A percentile compares a stretch with the other conserved stretches of the same genome.
Conservation (phyloP, 2,888 invertebrate genomes). For the Pinctada fucata region DNA sequence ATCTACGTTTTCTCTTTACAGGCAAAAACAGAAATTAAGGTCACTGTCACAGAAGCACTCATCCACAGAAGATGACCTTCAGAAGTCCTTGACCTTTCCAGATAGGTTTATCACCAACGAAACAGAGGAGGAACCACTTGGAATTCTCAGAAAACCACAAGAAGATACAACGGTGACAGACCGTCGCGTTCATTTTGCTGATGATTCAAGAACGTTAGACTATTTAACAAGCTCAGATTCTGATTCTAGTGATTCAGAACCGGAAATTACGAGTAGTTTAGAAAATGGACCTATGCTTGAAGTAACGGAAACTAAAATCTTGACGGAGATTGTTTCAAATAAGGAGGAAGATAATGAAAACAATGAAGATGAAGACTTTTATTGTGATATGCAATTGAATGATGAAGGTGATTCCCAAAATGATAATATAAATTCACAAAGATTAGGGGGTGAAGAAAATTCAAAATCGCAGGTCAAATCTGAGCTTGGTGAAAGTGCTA, state of each 20-base stretch:
- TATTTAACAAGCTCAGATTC: slow-evolving; percentile 21
- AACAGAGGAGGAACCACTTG: slow-evolving; percentile 19
- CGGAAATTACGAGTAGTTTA: slow-evolving; percentile 1
- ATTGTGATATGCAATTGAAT: slow-evolving; percentile 4
- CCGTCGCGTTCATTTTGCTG: slow-evolving; percentile 34
- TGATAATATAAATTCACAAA: neutral
- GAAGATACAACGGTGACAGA: neutral
- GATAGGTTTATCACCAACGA: slow-evolving; percentile 12
- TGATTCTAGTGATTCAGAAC: slow-evolving; percentile 16
- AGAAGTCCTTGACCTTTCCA: slow-evolving; percentile 16
- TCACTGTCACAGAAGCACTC: neutral
- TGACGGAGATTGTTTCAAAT: slow-evolving; percentile 6
- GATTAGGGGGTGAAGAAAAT: neutral
- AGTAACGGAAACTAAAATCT: slow-evolving; percentile 19
- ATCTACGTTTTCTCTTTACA: neutral
- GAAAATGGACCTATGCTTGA: slow-evolving; percentile 17
- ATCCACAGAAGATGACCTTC: neutral
- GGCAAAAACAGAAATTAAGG: slow-evolving; percentile 20
- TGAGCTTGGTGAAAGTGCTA: neutral
- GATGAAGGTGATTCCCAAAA: slow-evolving; percentile 5
- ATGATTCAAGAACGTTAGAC: slow-evolving; percentile 16
- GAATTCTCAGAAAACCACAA: slow-evolving; percentile 28
- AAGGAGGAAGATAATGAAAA: neutral
- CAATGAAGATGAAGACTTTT: neutral
- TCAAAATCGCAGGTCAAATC: slow-evolving; percentile 2